Evolutionary conservation across 2,113 vertebrate species (phyloP).

Genomic region (Pseudonaja textilis): DNA sequence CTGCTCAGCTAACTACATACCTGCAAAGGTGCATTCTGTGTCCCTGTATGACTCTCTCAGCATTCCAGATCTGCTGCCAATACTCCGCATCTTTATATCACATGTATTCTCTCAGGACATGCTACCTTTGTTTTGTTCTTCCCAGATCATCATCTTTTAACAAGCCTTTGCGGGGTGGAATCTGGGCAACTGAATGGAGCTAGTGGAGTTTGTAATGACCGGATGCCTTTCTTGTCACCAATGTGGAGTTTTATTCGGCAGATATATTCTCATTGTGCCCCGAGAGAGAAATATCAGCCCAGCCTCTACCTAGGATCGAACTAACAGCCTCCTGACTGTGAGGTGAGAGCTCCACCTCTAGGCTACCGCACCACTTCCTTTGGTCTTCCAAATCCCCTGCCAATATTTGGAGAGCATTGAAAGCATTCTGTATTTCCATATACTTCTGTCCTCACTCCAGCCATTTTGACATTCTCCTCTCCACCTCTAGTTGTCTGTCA

Average conservation of each 20-base stretch:
- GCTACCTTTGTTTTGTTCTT: neutral
- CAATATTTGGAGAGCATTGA: neutral
- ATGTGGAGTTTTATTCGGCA: too few species aligned
- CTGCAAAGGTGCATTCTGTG: neutral
- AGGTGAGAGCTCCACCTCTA: too few species aligned
- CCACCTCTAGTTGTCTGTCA: neutral
- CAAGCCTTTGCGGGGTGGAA: too few species aligned
- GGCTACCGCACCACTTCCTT: neutral
- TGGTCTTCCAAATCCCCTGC: neutral
- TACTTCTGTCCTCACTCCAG: neutral
- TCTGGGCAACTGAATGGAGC: too few species aligned
- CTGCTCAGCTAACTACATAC: neutral
- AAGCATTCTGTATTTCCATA: neutral
- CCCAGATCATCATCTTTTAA: too few species aligned
- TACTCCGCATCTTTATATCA: neutral
- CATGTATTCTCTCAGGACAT: neutral
- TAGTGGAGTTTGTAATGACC: too few species aligned
- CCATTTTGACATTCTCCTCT: neutral
- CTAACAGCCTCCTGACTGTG: too few species aligned
- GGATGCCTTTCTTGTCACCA: too few species aligned
- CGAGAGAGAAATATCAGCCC: too few species aligned
- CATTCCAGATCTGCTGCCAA: neutral
- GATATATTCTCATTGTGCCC: too few species aligned
- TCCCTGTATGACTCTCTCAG: neutral
- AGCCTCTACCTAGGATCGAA: too few species aligned